These are phyloP conservation scores for Vanessa cardui DNA, from an alignment of 2,888 invertebrate genomes.

Conservation along the genomic window DNA sequence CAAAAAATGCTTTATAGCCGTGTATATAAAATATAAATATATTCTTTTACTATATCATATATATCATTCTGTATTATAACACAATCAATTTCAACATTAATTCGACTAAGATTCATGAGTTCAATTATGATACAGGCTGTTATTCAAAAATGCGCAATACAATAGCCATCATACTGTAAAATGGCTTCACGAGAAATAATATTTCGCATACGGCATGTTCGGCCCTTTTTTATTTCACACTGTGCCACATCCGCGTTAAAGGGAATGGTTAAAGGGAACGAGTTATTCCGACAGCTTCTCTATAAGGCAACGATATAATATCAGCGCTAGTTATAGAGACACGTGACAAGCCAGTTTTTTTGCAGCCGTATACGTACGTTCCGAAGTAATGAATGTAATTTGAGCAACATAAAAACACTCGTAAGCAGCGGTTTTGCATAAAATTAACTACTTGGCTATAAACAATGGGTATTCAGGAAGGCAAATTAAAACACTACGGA, in stretches of 20 bases:
- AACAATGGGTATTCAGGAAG: slow-evolving; percentile 30
- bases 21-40: too few species aligned
- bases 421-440: slow-evolving; percentile 16
- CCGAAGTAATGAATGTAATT: slow-evolving; percentile 17
- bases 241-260: slow-evolving; percentile 1
- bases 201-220: slow-evolving; percentile 65
- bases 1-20: too few species aligned
- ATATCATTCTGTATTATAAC: too few species aligned
- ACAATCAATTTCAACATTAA: too few species aligned
- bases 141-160: too few species aligned
- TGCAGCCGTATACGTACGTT: neutral
- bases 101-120: too few species aligned
- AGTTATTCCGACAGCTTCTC: neutral
- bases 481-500: slow-evolving; percentile 30
- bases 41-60: too few species aligned
- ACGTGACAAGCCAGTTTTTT: slow-evolving; percentile 10
- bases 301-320: slow-evolving; percentile 4
- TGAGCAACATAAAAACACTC: neutral
- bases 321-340: neutral
- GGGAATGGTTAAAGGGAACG: neutral
- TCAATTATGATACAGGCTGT: too few species aligned
- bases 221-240: slow-evolving; percentile 41
- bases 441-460: slow-evolving; percentile 23
- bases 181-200: slow-evolving; percentile 3
- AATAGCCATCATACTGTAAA: neutral